Conservation (phyloP, 1,140 invertebrate genomes). For the Sipha flava region DNA sequence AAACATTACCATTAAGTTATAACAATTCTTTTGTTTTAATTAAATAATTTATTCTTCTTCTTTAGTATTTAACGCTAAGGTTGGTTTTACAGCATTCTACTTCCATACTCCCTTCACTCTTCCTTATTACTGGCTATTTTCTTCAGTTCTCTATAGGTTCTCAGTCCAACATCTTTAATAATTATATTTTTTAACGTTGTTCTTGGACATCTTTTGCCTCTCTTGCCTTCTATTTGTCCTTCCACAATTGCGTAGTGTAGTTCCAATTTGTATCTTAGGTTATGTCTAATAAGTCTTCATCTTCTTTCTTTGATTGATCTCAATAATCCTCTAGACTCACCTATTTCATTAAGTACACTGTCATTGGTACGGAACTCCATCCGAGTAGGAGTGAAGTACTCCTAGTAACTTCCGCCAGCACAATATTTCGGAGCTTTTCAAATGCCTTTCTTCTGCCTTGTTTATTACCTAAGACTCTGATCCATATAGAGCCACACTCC, state of each 20-base stretch:
- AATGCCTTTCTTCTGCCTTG: not conserved
- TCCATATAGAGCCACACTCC: not conserved
- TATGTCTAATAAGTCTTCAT: not conserved
- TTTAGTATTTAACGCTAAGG: not conserved
- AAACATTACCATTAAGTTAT: too few species aligned
- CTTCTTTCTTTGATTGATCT: not conserved
- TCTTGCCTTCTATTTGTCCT: not conserved
- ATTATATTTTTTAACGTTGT: not conserved
- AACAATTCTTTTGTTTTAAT: too few species aligned
- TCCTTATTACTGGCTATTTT: not conserved
- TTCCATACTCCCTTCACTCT: not conserved
- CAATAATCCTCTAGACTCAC: not conserved
- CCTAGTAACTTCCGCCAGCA: not conserved
- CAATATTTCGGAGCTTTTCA: not conserved
- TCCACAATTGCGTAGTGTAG: not conserved
- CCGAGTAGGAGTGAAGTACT: not conserved
- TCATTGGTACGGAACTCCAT: not conserved
- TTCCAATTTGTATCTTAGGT: not conserved
- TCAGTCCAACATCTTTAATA: not conserved
- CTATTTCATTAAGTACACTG: not conserved
- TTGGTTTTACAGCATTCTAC: not conserved
- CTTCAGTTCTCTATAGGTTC: not conserved
- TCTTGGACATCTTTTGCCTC: not conserved
- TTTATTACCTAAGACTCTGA: not conserved
- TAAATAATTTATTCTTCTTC: not conserved